Percentiles rank a stretch among this genome's conserved stretches.
Conservation (phyloP, 2,113 vertebrate species). For the Lampris megalopsis region DNA sequence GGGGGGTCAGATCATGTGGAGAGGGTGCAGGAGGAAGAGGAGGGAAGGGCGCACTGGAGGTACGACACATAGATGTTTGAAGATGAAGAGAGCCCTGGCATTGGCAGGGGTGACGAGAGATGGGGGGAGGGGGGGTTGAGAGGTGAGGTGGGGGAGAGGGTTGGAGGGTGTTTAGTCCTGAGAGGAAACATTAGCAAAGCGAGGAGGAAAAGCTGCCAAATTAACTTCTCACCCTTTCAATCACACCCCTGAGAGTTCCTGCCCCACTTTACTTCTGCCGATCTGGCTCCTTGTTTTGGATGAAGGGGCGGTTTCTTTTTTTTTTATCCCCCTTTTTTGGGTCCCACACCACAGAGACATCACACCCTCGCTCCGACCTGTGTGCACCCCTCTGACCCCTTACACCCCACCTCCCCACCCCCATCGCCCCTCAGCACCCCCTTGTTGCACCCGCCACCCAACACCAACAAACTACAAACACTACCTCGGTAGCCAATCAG, state of each 20-base stretch:
- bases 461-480: conserved; percentile 47
- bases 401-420: conserved; percentile 14
- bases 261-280: conserved; percentile 89
- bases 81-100: conserved; percentile 58
- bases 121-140: conserved; percentile 53
- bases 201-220: conserved; percentile 99
- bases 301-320: conserved; percentile 50
- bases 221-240: conserved; percentile 99
- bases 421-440: conserved; percentile 4
- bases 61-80: conserved; percentile 65
- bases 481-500: conserved; percentile 33
- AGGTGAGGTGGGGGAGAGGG: conserved; percentile 55
- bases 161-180: conserved; percentile 85
- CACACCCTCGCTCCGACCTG: conserved; percentile 58
- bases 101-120: conserved; percentile 45
- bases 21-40: conserved; percentile 62
- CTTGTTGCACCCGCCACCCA: conserved; percentile 43
- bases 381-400: conserved; percentile 36
- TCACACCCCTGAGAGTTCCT: conserved; percentile 99
- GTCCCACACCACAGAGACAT: conserved; percentile 75
- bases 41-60: conserved; percentile 72
- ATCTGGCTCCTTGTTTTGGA: conserved; percentile 84
- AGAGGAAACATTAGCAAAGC: conserved; percentile 96
- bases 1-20: conserved; percentile 51
- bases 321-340: conserved; percentile 20